Evolutionary conservation across 2,888 invertebrate genomes (phyloP), one percentile per base, ranked within the genome.

Genomic region (Polydrusus pterygomalis): DNA sequence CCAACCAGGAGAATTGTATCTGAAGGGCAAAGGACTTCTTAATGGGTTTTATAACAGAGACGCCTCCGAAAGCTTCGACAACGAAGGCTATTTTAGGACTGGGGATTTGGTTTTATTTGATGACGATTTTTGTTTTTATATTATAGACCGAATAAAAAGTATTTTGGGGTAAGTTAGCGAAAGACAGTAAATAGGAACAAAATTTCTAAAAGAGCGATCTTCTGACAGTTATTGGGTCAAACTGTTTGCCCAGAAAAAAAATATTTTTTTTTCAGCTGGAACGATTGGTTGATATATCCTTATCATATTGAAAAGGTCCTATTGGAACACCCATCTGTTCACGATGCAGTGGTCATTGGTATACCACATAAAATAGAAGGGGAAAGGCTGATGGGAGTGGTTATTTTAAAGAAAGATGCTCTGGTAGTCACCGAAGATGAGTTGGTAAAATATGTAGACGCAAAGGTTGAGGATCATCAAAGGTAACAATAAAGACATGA

Each of bases 41-140:
- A 65, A n/a, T 47, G 63, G 63, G 18, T 75, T 64, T 65, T 65
- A 75, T 34, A 70, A 75, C 38, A 56, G 49, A 45, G 70, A 65
- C 25, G 47, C 58, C 0, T 65, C 77, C 13, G 40, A 8, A 10
- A 40, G 45, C 13, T 74, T 74, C 43, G 77, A 77, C 17, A 10
- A 54, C 7, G 77, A 77, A 20, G 77, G 74, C 17, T 77, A 34
- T 15, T 74, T 77, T 25, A 43, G 30, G 10, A 69, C 74, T 25
- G 77, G 77, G 17, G 77, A 77, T 58, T 30, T 77, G 25, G 64
- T 70, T 30, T 74, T 54, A 30, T 77, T 58, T 65, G 70, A 74
- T 56, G 45, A 74, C 17, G 69, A 74, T 10, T 74, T 70, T 45
- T 70, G 74, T 20, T 74, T 77, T 34, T 77, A 51, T 34, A 45